A percentile compares a stretch with the other conserved stretches of the same genome.
Conservation (phyloP, 1,140 invertebrate genomes). For the Drepana arcuata region DNA sequence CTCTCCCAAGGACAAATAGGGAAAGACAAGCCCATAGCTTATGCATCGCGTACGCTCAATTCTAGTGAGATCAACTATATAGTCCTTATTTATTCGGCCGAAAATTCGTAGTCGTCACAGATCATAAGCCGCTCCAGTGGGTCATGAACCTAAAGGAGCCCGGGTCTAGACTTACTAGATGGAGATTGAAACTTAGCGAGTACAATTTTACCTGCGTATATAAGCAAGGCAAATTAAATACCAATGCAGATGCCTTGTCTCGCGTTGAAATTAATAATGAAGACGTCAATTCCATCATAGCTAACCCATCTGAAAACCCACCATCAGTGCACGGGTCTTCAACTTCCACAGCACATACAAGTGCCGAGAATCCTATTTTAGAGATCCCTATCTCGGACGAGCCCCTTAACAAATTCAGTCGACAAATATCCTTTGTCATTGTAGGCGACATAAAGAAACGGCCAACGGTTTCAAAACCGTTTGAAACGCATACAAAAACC, state of each 20-base stretch:
- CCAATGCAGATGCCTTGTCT: neutral
- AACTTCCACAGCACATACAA: too few relatives aligned
- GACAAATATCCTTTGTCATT: too few relatives aligned
- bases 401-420: too few relatives aligned
- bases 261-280: too few relatives aligned
- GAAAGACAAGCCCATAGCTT: neutral
- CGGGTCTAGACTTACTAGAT: neutral
- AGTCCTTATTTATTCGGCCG: neutral
- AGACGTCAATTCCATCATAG: too few relatives aligned
- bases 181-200: neutral
- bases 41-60: neutral
- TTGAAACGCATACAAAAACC: too few relatives aligned
- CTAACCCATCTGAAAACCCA: too few relatives aligned
- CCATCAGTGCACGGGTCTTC: too few relatives aligned
- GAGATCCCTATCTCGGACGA: too few relatives aligned
- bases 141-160: neutral
- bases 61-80: neutral
- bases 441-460: too few relatives aligned
- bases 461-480: too few relatives aligned
- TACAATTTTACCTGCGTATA: neutral
- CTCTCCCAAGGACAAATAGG: neutral
- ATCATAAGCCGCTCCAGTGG: neutral
- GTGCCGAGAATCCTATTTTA: too few relatives aligned
- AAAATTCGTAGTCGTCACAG: neutral
- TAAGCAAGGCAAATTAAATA: neutral